Evolutionary conservation across 2,888 invertebrate genomes (phyloP).

Genomic region (Chironomus tentans): DNA sequence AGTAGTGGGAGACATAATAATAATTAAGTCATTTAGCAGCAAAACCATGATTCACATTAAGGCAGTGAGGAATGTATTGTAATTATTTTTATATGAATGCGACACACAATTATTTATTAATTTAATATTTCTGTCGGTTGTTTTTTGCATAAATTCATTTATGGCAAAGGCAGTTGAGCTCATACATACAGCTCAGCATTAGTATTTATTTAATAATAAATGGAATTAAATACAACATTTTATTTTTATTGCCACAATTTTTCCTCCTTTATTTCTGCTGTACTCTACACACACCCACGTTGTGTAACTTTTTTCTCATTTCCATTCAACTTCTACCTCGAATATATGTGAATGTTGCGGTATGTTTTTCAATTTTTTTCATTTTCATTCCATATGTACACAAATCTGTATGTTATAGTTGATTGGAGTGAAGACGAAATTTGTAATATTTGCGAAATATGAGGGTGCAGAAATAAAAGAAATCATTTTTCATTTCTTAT

Average conservation of each 20-base stretch:
- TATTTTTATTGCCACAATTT: conserved; percentile 21
- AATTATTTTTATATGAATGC: conserved; percentile 17
- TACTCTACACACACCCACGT: neutral
- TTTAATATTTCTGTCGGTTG: conserved; percentile 13
- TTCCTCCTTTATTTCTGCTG: neutral
- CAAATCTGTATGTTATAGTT: neutral
- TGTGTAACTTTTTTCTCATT: too few species aligned
- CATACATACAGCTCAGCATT: neutral
- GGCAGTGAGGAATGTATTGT: neutral
- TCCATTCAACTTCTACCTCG: too few species aligned
- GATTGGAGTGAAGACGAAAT: neutral
- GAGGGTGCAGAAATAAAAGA: neutral
- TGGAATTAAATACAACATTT: conserved; percentile 24
- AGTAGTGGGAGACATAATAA: neutral
- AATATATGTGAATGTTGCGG: neutral
- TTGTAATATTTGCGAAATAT: neutral
- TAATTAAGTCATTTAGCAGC: conserved; percentile 22
- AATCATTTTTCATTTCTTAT: too few species aligned
- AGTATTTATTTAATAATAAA: conserved; percentile 21
- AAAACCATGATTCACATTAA: conserved; percentile 21
- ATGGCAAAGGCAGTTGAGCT: neutral
- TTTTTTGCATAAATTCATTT: conserved; percentile 22
- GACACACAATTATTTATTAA: conserved; percentile 25
- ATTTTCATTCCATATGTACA: neutral
- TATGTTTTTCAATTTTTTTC: neutral